Conservation (phyloP, 2,888 invertebrate genomes). For the Syrphus vitripennis region DNA sequence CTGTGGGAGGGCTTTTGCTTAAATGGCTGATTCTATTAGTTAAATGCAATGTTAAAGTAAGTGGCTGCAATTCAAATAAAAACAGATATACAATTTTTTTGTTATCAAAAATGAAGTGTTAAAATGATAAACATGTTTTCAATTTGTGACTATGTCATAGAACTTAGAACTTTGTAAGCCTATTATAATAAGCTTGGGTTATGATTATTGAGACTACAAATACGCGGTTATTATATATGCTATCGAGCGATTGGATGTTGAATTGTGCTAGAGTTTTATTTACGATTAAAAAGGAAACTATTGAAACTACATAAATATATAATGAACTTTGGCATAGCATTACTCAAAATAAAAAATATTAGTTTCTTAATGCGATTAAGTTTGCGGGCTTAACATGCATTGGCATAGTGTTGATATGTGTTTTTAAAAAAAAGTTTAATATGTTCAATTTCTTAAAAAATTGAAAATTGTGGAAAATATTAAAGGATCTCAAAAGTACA, state of each 20-base stretch:
- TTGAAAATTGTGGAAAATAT: not conserved
- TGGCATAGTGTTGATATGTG: slow-evolving; percentile 21
- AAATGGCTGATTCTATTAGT: slow-evolving; percentile 31
- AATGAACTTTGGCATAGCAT: slow-evolving; percentile 23
- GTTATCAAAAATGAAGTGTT: slow-evolving; percentile 31
- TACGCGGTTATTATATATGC: not conserved
- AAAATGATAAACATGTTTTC: slow-evolving; percentile 31
- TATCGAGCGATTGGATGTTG: slow-evolving; percentile 8
- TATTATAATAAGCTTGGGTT: slow-evolving; percentile 50
- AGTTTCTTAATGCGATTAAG: slow-evolving; percentile 33
- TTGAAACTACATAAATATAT: slow-evolving; percentile 10
- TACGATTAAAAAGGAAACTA: slow-evolving; percentile 3
- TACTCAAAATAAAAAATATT: slow-evolving; percentile 12
- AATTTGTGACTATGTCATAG: slow-evolving; percentile 25
- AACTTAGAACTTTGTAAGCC: not conserved
- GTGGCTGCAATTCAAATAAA: not conserved
- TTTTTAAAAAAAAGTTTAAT: slow-evolving; percentile 2
- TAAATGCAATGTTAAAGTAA: slow-evolving; percentile 7
- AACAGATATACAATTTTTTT: not conserved
- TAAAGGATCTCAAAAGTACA: not conserved
- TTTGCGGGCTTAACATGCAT: slow-evolving; percentile 57
- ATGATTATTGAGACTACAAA: slow-evolving; percentile 16
- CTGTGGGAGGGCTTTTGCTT: slow-evolving; percentile 79
- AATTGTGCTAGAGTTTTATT: slow-evolving; percentile 12
- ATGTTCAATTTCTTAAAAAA: not conserved